Conservation (phyloP, 2,797 vertebrate species). For the Sphaeramia orbicularis region DNA sequence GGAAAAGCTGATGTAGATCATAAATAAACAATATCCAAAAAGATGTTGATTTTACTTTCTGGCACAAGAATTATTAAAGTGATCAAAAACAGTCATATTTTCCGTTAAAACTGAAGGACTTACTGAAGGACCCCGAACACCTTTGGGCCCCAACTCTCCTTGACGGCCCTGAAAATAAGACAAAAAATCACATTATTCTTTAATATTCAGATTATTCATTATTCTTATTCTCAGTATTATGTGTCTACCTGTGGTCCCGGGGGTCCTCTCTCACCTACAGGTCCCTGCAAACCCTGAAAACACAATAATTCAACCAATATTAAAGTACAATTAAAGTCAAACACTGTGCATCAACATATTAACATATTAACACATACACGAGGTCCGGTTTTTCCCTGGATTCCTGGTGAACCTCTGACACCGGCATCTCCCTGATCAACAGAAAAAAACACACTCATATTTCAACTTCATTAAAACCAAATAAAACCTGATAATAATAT, state of each 20-base stretch:
- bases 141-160: slow-evolving; percentile 82
- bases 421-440: slow-evolving; percentile 81
- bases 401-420: slow-evolving; percentile 74
- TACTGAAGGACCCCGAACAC: slow-evolving; percentile 80
- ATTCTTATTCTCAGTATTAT: neutral
- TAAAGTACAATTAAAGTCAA: neutral
- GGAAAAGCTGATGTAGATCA: too few relatives aligned
- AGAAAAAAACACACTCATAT: slow-evolving; percentile 4
- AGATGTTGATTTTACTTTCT: too few relatives aligned
- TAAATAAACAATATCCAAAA: too few relatives aligned
- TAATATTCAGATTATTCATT: neutral
- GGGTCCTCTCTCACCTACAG: slow-evolving; percentile 78
- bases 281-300: slow-evolving; percentile 83
- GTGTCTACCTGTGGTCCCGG: slow-evolving; percentile 82
- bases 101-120: slow-evolving; percentile 52
- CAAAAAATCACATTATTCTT: slow-evolving; percentile 2
- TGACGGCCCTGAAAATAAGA: slow-evolving; percentile 76
- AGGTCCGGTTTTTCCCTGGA: slow-evolving; percentile 78
- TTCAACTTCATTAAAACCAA: neutral
- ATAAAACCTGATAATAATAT: too few relatives aligned
- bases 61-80: too few relatives aligned
- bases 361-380: slow-evolving; percentile 65
- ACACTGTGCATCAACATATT: neutral
- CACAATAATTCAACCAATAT: slow-evolving; percentile 10
- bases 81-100: too few relatives aligned